Conservation (phyloP, 2,888 invertebrate genomes). For the Diaprepes abbreviatus region DNA sequence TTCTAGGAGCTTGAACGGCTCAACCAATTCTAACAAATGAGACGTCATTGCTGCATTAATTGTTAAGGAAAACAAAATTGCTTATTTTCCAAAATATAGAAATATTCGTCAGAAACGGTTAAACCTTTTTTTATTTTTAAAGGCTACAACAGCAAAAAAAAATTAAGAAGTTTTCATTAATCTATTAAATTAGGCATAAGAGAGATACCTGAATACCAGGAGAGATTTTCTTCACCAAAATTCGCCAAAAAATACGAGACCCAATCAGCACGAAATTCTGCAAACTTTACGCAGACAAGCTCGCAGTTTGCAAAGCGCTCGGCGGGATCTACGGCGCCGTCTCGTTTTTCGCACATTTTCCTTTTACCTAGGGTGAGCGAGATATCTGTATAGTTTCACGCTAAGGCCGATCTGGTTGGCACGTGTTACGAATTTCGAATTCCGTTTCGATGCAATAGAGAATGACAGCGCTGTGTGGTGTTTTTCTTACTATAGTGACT, state of each 20-base stretch:
- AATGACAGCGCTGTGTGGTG: constrained; percentile 44
- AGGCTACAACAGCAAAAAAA: too few species aligned
- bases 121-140: too few species aligned
- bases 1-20: too few species aligned
- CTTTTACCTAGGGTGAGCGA: constrained; percentile 44
- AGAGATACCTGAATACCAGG: too few species aligned
- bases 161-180: too few species aligned
- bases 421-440: constrained; percentile 37
- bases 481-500: constrained; percentile 44
- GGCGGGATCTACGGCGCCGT: constrained; percentile 40
- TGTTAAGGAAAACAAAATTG: too few species aligned
- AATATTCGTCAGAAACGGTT: too few species aligned
- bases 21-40: too few species aligned
- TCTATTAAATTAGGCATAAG: too few species aligned
- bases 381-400: constrained; percentile 48
- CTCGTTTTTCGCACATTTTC: constrained; percentile 46
- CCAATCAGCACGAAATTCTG: constrained; percentile 36
- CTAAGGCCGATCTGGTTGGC: constrained; percentile 27
- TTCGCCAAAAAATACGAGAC: constrained; percentile 27
- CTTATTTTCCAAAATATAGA: too few species aligned
- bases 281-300: constrained; percentile 38
- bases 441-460: constrained; percentile 40
- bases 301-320: constrained; percentile 37
- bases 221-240: too few species aligned
- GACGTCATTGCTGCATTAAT: too few species aligned